Evolutionary conservation across 2,797 vertebrate genomes (phyloP).

Genomic region (Thunnus albacares): DNA sequence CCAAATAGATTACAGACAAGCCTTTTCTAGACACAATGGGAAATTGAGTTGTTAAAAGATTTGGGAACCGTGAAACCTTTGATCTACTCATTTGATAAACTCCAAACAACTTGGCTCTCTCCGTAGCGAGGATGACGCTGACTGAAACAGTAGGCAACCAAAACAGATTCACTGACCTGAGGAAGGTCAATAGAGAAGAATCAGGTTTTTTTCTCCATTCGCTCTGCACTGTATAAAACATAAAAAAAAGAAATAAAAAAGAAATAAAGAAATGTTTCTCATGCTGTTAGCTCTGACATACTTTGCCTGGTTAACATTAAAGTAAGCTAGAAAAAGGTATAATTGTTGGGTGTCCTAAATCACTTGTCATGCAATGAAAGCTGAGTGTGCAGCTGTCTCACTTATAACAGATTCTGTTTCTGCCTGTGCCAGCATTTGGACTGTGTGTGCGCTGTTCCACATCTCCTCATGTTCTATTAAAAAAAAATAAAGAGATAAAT

Average conservation of each 20-base stretch:
- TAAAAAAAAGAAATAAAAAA: too few relatives aligned
- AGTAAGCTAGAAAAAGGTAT: slow-evolving; percentile 18
- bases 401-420: slow-evolving; percentile 33
- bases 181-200: not conserved
- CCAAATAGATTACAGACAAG: slow-evolving; percentile 2
- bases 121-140: not conserved
- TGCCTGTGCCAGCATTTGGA: slow-evolving; percentile 40
- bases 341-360: slow-evolving; percentile 35
- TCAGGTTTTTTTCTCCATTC: not conserved
- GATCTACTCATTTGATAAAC: not conserved
- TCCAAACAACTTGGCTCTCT: slow-evolving; percentile 15
- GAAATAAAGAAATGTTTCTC: not conserved
- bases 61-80: slow-evolving; percentile 15
- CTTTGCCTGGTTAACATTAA: slow-evolving; percentile 31
- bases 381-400: slow-evolving; percentile 33
- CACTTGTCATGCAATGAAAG: slow-evolving; percentile 39
- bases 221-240: not conserved
- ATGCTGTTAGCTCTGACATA: slow-evolving; percentile 13
- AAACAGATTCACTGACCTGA: slow-evolving; percentile 31
- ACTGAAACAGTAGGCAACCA: slow-evolving; percentile 30
- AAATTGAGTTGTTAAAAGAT: slow-evolving; percentile 22
- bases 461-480: not conserved
- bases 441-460: not conserved
- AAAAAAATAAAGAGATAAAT: slow-evolving; percentile 8
- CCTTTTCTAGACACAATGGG: not conserved